phyloP scores from a whole-genome alignment of 2,797 vertebrate species.

The Lates japonicus region DNA sequence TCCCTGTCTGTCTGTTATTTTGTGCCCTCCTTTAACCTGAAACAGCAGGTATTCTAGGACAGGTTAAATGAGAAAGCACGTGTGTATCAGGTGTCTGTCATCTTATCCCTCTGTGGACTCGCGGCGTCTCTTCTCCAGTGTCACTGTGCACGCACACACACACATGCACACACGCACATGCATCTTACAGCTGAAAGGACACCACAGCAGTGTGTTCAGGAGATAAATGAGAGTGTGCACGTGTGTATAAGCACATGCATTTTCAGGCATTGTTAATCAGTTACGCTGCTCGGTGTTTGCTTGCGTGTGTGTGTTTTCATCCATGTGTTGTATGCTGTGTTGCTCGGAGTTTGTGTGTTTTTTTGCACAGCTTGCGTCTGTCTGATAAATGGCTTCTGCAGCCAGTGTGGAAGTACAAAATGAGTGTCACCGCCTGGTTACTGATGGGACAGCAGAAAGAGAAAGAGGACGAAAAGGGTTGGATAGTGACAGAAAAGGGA shows the following conservation, averaged over 20 bases:
- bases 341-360: constrained; percentile 21
- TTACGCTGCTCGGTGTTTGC: constrained; percentile 47
- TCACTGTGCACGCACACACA: constrained; percentile 62
- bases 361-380: constrained; percentile 25
- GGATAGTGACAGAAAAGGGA: constrained; percentile 7
- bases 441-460: constrained; percentile 36
- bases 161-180: constrained; percentile 37
- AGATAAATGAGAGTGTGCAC: constrained; percentile 36
- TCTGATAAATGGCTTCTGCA: constrained; percentile 44
- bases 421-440: constrained; percentile 40
- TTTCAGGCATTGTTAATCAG: constrained; percentile 62
- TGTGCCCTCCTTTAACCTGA: constrained; percentile 75
- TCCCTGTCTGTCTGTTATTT: constrained; percentile 47
- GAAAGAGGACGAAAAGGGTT: background rate
- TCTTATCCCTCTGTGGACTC: constrained; percentile 78
- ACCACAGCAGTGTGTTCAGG: constrained; percentile 24
- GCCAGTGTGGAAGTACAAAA: constrained; percentile 46
- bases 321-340: constrained; percentile 18
- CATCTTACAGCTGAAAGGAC: constrained; percentile 51
- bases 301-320: constrained; percentile 32
- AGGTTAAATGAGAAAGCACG: constrained; percentile 84
- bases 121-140: constrained; percentile 68
- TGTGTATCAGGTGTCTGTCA: constrained; percentile 85
- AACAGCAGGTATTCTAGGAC: constrained; percentile 81
- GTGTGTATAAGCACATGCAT: constrained; percentile 23